Conservation (phyloP, 53 echinoderm and acorn worm genomes). For the Paracentrotus lividus region DNA sequence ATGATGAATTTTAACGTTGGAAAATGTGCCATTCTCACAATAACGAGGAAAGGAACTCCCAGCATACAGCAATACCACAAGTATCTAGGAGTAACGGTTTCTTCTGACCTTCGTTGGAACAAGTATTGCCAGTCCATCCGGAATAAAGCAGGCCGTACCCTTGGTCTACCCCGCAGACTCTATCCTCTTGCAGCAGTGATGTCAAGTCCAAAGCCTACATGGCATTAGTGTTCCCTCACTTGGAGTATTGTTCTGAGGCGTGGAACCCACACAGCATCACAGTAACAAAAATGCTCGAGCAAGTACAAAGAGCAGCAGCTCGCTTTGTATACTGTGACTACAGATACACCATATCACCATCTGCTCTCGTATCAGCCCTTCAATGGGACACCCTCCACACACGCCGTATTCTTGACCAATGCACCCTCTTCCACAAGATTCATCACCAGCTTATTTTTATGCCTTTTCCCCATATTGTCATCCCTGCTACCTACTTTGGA, state of each 20-base stretch:
- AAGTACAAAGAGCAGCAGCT: constrained; percentile 61
- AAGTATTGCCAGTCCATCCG: constrained; percentile 48
- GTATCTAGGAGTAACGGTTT: constrained; percentile 58
- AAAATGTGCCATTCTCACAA: constrained; percentile 59
- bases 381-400: constrained; percentile 5
- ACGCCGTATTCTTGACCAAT: neutral
- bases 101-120: constrained; percentile 62
- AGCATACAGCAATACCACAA: neutral
- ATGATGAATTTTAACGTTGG: constrained; percentile 55
- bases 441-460: neutral
- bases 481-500: neutral
- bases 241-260: constrained; percentile 47
- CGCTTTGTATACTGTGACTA: constrained; percentile 36
- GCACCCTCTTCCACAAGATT: neutral
- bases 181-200: neutral
- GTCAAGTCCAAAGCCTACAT: constrained; percentile 62
- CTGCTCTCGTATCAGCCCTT: neutral
- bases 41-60: constrained; percentile 36
- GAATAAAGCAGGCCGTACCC: constrained; percentile 29
- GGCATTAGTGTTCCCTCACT: constrained; percentile 52
- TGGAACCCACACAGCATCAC: constrained; percentile 60
- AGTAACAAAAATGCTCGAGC: constrained; percentile 42
- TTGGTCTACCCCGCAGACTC: constrained; percentile 41
- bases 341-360: neutral
- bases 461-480: neutral